Evolutionary conservation across 92 coral and sea anemone genomes (phyloP).

Genomic region (Zoanthus sansibaricus): DNA sequence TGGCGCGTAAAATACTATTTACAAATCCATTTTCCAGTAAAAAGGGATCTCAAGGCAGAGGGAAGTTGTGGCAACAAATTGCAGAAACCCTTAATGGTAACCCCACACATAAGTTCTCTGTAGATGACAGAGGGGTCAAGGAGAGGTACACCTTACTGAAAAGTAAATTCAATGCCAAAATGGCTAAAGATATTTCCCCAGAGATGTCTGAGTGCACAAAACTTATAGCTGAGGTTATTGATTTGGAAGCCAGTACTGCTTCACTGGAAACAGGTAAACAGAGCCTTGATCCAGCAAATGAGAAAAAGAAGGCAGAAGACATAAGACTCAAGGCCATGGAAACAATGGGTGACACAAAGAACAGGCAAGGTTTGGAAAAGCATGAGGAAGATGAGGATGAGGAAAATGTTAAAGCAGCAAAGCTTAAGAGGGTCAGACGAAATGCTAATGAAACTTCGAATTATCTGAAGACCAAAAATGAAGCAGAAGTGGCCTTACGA

Average conservation of each 20-base stretch:
- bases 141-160: too few species aligned
- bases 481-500: constrained; percentile 1
- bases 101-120: too few species aligned
- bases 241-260: neutral
- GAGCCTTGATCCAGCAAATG: neutral
- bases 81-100: too few species aligned
- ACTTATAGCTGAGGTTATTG: neutral
- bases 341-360: constrained; percentile 4
- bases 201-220: neutral
- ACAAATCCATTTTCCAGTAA: too few species aligned
- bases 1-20: too few species aligned
- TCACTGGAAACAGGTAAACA: constrained; percentile 1
- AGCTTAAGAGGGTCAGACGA: neutral
- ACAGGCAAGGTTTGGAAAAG: neutral
- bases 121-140: too few species aligned
- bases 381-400: neutral
- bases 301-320: constrained; percentile 1
- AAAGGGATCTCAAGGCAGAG: too few species aligned
- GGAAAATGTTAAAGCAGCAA: neutral
- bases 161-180: too few species aligned
- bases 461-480: neutral
- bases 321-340: neutral
- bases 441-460: neutral
- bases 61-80: too few species aligned
- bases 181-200: neutral